Evolutionary conservation across 2,113 vertebrate species (phyloP), one percentile per base, ranked within the genome.

Genomic region (Oncorhynchus nerka): DNA sequence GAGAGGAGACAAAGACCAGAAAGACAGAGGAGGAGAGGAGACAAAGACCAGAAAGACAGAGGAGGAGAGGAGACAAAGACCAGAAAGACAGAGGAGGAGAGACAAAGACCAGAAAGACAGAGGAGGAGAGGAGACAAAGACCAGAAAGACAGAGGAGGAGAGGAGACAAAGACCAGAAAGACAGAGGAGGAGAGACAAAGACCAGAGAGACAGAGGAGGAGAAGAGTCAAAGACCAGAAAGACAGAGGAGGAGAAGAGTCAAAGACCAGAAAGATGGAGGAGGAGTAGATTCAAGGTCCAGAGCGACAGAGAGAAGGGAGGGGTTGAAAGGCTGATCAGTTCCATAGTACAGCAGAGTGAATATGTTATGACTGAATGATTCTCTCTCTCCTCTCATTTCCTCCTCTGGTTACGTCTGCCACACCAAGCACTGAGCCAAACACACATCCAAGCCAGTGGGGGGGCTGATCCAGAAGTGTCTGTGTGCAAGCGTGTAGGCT

Each of bases 251-350:
- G 2, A 1, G 3, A n/a, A 2, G 61, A 20, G 32, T 0, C 32
- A 32, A 32, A 32, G 32, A 32, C 32, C 32, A 32, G 32, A 32
- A 32, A 67, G 70, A 83, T 66, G 51, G 51, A 78, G 68, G 34
- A 39, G 34, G 22, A 5, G 49, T 16, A 20, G 48, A 57, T 24
- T 13, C 19, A 71, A 64, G 15, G 70, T 74, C 80, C 82, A 84
- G 84, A 83, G 84, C 83, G 84, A 88, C 75, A 87, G 72, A 82
- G 82, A 84, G 79, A 74, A 86, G 71, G 80, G 83, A 86, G 79
- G 78, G 85, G 80, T 84, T 65, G 86, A 82, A 88, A 90, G 76
- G 82, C 61, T 89, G 73, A 90, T 92, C 89, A 92, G 88, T 89
- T 86, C 76, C 74, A 85, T 81, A 78, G 80, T 84, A 79, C 48